Evolutionary conservation across 2,113 vertebrate genomes (phyloP), one percentile per base, ranked within the genome.

Genomic region (Morone saxatilis): DNA sequence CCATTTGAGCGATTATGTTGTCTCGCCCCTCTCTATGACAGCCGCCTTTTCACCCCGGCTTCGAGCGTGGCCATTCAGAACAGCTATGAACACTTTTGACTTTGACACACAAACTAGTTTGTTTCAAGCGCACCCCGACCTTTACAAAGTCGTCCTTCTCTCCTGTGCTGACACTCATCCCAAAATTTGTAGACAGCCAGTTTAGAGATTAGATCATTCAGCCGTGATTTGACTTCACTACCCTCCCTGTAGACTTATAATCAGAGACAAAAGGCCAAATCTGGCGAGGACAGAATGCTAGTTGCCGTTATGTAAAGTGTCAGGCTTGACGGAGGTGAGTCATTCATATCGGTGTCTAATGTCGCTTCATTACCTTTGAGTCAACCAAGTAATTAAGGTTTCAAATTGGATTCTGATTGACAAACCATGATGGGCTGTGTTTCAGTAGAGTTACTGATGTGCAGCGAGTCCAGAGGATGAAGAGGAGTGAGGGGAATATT

Each of bases 391-490:
- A 86, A 93, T 90, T 90, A 91, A 72, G 80, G 57, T 71, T 83
- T 89, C 25, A 81, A 85, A 91, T 91, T 89, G 85, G 86, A 90
- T 88, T 86, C n/a, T 81, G 89, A 92, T 78, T 87, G 88, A 88
- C 83, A 83, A 53, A 61, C 25, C 31, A 1, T 19, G 57, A 81
- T 51, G 38, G 67, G 43, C 14, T 22, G 53, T 65, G 67, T 71
- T 47, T 36, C 45, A 11, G 66, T 68, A 36, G 71, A 73, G 81
- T 40, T 59, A 77, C 22, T 60, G 81, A 56, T 57, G 41, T 1
- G 20, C 40, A 59, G 48, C 43, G 65, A 54, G 70, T 22, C 43
- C 9, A n/a, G 63, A 67, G 77, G 62, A 76, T 51, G 75, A 67
- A 16, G 43, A 63, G 43, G 45, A 75, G 67, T 14, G 75, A 74